Evolutionary conservation across 2,888 invertebrate species (phyloP).

Genomic region (Heteromyza rotundicornis): DNA sequence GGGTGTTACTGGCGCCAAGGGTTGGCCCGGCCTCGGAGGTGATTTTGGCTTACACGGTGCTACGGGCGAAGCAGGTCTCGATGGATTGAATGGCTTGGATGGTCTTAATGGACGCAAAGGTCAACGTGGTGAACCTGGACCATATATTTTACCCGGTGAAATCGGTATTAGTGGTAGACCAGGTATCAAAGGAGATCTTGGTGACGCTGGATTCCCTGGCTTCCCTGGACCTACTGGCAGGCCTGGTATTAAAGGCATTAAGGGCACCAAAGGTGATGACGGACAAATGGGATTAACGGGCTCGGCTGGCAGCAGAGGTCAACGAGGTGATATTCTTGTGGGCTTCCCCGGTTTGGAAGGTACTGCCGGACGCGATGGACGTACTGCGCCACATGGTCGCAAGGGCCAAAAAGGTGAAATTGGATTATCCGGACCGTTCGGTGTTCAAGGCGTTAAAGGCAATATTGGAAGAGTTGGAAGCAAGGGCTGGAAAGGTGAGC

Average conservation of each 20-base stretch:
- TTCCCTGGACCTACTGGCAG: slow-evolving; percentile 62
- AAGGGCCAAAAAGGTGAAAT: slow-evolving; percentile 63
- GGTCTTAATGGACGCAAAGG: slow-evolving; percentile 62
- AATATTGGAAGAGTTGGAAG: slow-evolving; percentile 63
- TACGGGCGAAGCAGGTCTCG: slow-evolving; percentile 66
- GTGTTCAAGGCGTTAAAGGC: slow-evolving; percentile 62
- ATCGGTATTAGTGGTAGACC: slow-evolving; percentile 58
- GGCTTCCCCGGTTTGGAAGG: slow-evolving; percentile 59
- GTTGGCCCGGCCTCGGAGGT: slow-evolving; percentile 72
- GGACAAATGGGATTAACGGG: slow-evolving; percentile 69
- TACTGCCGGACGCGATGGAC: slow-evolving; percentile 61
- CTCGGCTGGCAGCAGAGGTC: slow-evolving; percentile 65
- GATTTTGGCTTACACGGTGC: slow-evolving; percentile 70
- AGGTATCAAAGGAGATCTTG: slow-evolving; percentile 62
- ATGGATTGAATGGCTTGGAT: slow-evolving; percentile 61
- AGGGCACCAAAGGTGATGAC: slow-evolving; percentile 66
- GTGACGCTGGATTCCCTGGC: slow-evolving; percentile 66
- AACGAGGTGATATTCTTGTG: slow-evolving; percentile 58
- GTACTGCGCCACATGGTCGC: slow-evolving; percentile 52
- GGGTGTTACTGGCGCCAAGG: slow-evolving; percentile 72
- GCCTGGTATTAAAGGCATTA: slow-evolving; percentile 66
- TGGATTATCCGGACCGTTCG: slow-evolving; percentile 56
- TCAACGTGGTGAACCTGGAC: slow-evolving; percentile 61
- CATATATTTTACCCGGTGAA: slow-evolving; percentile 58
- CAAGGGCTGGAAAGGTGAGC: slow-evolving; percentile 61